Evolutionary conservation across 2,113 vertebrate species (phyloP).

Genomic region (Elanoides forficatus): DNA sequence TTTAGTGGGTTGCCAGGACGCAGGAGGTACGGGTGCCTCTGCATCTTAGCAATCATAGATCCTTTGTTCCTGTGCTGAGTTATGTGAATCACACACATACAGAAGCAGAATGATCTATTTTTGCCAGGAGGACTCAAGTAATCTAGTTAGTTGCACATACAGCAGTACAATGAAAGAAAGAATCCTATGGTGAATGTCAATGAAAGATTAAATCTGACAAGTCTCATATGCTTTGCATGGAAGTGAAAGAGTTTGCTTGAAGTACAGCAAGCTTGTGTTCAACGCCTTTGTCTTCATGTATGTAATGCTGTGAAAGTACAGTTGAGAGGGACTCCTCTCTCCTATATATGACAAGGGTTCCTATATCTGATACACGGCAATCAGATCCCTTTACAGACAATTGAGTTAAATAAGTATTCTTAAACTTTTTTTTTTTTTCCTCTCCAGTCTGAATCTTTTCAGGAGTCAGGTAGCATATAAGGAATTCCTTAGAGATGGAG

Average conservation of each 20-base stretch:
- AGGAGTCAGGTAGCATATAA: neutral
- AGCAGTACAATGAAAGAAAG: neutral
- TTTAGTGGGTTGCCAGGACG: neutral
- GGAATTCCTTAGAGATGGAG: neutral
- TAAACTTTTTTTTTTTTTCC: neutral
- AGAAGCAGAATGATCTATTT: neutral
- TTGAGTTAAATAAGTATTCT: neutral
- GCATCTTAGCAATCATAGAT: neutral
- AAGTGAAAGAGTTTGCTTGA: neutral
- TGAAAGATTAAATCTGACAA: neutral
- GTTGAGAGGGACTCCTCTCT: neutral
- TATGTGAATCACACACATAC: neutral
- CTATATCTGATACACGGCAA: neutral
- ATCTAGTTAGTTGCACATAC: constrained; percentile 5
- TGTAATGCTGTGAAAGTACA: neutral
- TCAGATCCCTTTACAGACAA: neutral
- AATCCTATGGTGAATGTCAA: neutral
- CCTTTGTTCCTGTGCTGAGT: neutral
- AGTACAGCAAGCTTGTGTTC: neutral
- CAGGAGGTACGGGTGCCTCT: neutral
- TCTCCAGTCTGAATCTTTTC: neutral
- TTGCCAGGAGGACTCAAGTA: neutral
- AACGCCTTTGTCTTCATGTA: neutral
- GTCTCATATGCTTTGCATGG: neutral
- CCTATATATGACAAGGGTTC: neutral